Evolutionary conservation across 2,113 vertebrate species (phyloP).

Genomic region (Albula goreensis): DNA sequence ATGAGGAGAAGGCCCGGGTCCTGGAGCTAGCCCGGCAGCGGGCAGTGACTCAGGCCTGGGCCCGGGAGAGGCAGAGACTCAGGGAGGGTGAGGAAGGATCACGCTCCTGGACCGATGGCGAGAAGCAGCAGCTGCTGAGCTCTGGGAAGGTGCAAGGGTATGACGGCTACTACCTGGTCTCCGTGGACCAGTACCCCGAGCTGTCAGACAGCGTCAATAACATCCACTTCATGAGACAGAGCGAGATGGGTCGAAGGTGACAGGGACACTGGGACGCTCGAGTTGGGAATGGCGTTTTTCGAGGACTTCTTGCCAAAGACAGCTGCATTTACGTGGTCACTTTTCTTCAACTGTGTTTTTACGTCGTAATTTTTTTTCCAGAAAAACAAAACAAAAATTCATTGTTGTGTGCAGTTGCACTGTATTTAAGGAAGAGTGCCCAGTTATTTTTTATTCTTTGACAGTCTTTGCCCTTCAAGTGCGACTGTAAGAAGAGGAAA

Average conservation of each 20-base stretch:
- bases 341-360: constrained; percentile 76
- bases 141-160: constrained; percentile 90
- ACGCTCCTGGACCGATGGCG: constrained; percentile 91
- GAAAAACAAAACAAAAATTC: constrained; percentile 54
- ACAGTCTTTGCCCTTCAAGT: constrained; percentile 83
- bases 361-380: constrained; percentile 63
- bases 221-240: constrained; percentile 98
- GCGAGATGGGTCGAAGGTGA: constrained; percentile 99
- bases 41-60: constrained; percentile 85
- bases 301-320: constrained; percentile 98
- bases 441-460: constrained; percentile 67
- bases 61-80: constrained; percentile 87
- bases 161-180: constrained; percentile 91
- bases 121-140: constrained; percentile 90
- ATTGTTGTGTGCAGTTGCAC: constrained; percentile 78
- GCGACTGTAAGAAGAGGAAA: constrained; percentile 74
- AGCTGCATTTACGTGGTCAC: constrained; percentile 87
- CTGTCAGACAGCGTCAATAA: constrained; percentile 96
- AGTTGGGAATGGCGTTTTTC: constrained; percentile 54
- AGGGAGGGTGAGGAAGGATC: constrained; percentile 92
- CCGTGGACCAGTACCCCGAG: constrained; percentile 95
- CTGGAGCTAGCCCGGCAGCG: constrained; percentile 89
- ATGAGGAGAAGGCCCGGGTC: constrained; percentile 89
- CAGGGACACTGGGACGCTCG: constrained; percentile 68
- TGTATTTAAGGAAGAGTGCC: constrained; percentile 75